Base-by-base conservation (phyloP, 1,140 invertebrate genomes). In the Cydia strobilella region DNA sequence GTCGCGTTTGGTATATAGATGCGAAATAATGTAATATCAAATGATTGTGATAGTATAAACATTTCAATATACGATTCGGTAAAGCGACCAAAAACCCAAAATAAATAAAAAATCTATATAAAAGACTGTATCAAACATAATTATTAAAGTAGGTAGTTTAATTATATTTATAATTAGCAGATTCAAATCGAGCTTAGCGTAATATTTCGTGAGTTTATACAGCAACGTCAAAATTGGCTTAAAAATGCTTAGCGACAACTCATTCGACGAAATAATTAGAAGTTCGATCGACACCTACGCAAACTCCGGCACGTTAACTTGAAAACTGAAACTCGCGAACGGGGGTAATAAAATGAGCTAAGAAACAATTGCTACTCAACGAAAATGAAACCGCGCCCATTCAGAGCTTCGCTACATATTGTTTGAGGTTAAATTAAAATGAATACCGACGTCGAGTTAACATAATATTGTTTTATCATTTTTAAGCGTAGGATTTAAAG, bases 301-400 rank as follows among this genome's bases (percentile, higher is more conserved):
- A 65, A 65, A 31, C 54, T 59, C 51, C 27, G 63, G 23, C 63
- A 77, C 78, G 72, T 63, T 35, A 69, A 75, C 65, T n/a, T 74
- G 69, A 74, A 77, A 76, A 76, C 73, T 66, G 73, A 72, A 79
- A 75, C 75, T 66, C 54, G 75, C 72, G 73, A 77, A 73, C 65
- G 74, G 69, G 59, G 42, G 25, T 65, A 74, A 80, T 78, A 78
- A 80, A 76, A 80, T 73, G 65, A 76, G 59, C 76, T 76, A 80
- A 77, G 76, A 78, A 79, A 82, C 65, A 69, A 69, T 35, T 69
- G 65, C 31, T 69, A 69, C 65, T 69, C 35, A 35, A 69, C 65
- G 15, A 39, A 69, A 69, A 69, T 69, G 65, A 69, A 69, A 39
- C 63, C 63, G 31, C 65, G 1, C 27, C 31, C 35, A 18, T 69